Evolutionary conservation across 2,113 vertebrate genomes (phyloP), one percentile per base, ranked within the genome.

Genomic region (Euleptes europaea): DNA sequence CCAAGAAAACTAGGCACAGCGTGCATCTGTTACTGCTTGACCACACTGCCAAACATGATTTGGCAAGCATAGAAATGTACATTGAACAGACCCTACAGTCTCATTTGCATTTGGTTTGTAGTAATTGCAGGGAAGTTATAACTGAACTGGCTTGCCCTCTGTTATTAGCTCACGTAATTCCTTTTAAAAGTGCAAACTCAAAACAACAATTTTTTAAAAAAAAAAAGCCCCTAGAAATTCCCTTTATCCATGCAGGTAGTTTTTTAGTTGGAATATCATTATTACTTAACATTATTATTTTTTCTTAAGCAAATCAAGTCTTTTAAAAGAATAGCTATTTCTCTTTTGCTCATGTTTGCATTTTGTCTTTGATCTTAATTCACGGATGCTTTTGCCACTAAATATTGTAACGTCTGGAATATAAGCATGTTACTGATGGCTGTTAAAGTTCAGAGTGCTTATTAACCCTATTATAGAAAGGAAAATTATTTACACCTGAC

Each of bases 21-120:
- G 91, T 95, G 94, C 95, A 97, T 96, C 96, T 96, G 95, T 96
- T 96, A 95, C 97, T 97, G 97, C 97, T 97, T 98, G 96, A 97
- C 96, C 94, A 92, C 94, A 95, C 95, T 97, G 97, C 96, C 97
- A 97, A 97, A 97, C 94, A 96, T 94, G 94, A 96, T 97, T 97
- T 96, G 95, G 94, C 95, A 97, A 91, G 94, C 95, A 91, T 92
- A 96, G 94, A 96, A 95, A 95, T 96, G 94, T 97, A 98, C 96
- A 95, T 96, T 97, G 97, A 96, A 96, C 97, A 98, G 97, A 97
- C 92, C 96, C 84, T 96, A 93, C 93, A 95, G 91, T 94, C 94
- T 96, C 95, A 93, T 94, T 97, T 96, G 95, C 96, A 96, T 95
- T 96, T 95, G 96, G 93, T 95, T 95, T 95, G 95, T 95, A 93